Evolutionary conservation across 2,888 invertebrate genomes (phyloP), one percentile per base, ranked within the genome.

Genomic region (Dysmachus trigonus): DNA sequence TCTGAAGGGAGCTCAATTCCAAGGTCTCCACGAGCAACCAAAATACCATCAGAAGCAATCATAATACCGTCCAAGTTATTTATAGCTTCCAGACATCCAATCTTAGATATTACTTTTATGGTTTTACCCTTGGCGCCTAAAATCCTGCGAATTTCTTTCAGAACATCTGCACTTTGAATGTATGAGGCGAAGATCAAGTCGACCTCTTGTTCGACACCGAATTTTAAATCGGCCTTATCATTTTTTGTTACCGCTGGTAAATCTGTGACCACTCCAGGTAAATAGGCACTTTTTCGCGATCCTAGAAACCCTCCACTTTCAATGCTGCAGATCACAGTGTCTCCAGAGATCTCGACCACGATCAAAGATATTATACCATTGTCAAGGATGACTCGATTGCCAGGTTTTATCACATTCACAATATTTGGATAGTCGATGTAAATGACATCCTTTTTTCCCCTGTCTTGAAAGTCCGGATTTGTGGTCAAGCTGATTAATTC

Each of bases 1-100:
- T 99, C 98, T 62, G 98, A 96, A 1, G 99, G 98, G 89, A 99
- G 98, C 93, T 99, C 99, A 91, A 99, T 99, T 89, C 99, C 99
- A 88, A 99, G 94, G 92, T 99, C 99, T 90, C 98, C 99, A 88
- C 99, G 95, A 30, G 99, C 99, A 0, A 99, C 98, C 98, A 99
- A 98, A 87, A 99, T 97, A 89, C 99, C 99, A 92, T 99, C 99
- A 0, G 98, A 96, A 18, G 95, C 97, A 77, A 94, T 94, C 90
- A 99, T 97, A 89, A 99, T 99, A 90, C 98, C 97, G 91, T 99
- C 98, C 88, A 99, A 94, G 92, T 98, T 98, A 88, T 95, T 94
- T 94, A 98, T 96, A 82, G 99, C 99, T 93, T 99, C 98, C 91
- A 98, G 98, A 93, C 99, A 99, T 93, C 99, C 99, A 90, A 99